A percentile compares a stretch with the other conserved stretches of the same genome.
These are phyloP conservation scores for Carabus problematicus DNA, from an alignment of 2,888 invertebrate species.

Conservation along the genomic window DNA sequence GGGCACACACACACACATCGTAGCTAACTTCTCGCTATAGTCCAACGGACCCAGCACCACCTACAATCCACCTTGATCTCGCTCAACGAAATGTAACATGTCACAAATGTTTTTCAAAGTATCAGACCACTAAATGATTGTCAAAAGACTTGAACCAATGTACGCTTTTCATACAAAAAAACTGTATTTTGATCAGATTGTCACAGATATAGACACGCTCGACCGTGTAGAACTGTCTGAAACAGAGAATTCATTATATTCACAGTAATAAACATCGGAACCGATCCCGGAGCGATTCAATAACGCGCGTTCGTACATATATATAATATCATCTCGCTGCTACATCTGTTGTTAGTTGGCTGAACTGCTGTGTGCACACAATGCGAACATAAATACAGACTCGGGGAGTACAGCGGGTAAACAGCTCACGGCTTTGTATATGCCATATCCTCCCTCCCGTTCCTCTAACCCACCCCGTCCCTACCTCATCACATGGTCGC, in stretches of 20 bases:
- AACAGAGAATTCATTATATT: conserved; percentile 20
- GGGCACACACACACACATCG: conserved; percentile 9
- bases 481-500: background rate
- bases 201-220: too few species aligned
- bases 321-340: conserved; percentile 28
- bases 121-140: too few species aligned
- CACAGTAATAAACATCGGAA: conserved; percentile 16
- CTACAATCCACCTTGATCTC: background rate
- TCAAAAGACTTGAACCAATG: too few species aligned
- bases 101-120: too few species aligned
- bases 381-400: conserved; percentile 43
- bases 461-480: background rate
- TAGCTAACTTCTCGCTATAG: conserved; percentile 11
- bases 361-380: conserved; percentile 37
- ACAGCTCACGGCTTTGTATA: conserved; percentile 34
- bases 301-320: conserved; percentile 9
- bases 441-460: conserved; percentile 2
- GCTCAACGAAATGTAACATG: background rate
- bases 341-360: conserved; percentile 41
- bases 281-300: conserved; percentile 9
- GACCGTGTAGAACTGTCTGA: background rate
- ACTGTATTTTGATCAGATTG: background rate
- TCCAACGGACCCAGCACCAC: background rate
- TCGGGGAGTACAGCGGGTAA: conserved; percentile 28
- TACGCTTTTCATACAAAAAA: background rate